phyloP scores from a whole-genome alignment of 37 sponge, comb jelly and placozoan species.

The Aphrocallistes beatrix region DNA sequence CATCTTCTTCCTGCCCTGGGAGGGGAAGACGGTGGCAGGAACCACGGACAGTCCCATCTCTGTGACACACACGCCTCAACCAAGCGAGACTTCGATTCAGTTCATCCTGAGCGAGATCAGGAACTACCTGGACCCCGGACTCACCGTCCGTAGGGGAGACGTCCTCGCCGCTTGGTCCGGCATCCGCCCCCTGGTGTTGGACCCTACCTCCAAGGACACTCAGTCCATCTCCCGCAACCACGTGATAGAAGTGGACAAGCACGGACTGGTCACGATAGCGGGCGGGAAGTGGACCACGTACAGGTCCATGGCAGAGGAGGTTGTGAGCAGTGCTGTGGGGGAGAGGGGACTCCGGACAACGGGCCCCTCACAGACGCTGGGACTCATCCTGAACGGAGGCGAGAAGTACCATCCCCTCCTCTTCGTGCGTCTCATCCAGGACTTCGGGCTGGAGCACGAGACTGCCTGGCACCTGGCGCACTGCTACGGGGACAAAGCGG shows the following conservation, averaged over 20 bases:
- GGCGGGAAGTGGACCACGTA: slow-evolving; percentile 99
- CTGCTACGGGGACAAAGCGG: slow-evolving; percentile 86
- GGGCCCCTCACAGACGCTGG: slow-evolving; percentile 48
- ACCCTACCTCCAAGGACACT: slow-evolving; percentile 82
- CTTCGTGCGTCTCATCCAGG: slow-evolving; percentile 85
- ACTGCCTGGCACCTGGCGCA: slow-evolving; percentile 74
- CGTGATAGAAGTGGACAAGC: slow-evolving; percentile 80
- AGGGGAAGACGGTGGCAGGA: slow-evolving; percentile 75
- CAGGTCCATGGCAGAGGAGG: slow-evolving; percentile 86
- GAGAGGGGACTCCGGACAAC: slow-evolving; percentile 38
- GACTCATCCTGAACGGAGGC: slow-evolving; percentile 75
- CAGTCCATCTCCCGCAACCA: slow-evolving; percentile 89
- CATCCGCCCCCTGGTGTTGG: slow-evolving; percentile 82
- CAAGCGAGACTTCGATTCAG: slow-evolving; percentile 75
- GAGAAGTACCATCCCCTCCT: slow-evolving; percentile 64
- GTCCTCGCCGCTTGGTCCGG: slow-evolving; percentile 98
- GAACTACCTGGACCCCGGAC: slow-evolving; percentile 69
- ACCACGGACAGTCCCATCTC: slow-evolving; percentile 84
- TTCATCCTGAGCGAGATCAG: slow-evolving; percentile 89
- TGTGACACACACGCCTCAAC: slow-evolving; percentile 64
- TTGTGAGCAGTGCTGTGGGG: slow-evolving; percentile 51
- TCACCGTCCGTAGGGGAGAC: slow-evolving; percentile 81
- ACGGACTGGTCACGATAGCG: slow-evolving; percentile 87
- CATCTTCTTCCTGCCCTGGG: slow-evolving; percentile 99
- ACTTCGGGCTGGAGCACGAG: slow-evolving; percentile 86